Evolutionary conservation across 2,797 vertebrate species (phyloP).

Genomic region (Halcyon smyrnensis): DNA sequence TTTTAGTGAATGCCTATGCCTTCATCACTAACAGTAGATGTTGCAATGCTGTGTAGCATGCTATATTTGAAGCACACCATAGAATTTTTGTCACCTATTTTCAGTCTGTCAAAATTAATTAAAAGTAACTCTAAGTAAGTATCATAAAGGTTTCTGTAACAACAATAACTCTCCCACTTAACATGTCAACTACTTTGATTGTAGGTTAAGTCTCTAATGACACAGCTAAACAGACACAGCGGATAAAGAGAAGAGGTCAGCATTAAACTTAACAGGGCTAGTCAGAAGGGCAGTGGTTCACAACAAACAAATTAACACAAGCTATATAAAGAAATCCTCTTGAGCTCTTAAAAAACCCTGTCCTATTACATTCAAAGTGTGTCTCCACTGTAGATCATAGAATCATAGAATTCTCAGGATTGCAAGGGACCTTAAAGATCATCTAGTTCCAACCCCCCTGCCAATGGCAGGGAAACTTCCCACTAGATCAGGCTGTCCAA

Average conservation of each 20-base stretch:
- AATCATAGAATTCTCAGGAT: no score
- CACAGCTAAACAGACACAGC: background rate
- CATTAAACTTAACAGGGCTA: background rate
- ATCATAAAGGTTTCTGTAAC: background rate
- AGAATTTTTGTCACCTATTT: background rate
- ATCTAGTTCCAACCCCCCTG: no score
- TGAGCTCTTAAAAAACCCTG: background rate
- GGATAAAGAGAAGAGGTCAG: background rate
- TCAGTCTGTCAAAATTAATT: background rate
- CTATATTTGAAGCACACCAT: background rate
- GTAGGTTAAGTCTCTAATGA: background rate
- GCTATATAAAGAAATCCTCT: background rate
- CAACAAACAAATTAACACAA: background rate
- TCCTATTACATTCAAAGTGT: background rate
- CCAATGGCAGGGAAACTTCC: no score
- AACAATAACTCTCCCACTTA: background rate
- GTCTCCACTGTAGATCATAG: background rate
- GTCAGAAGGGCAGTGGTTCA: background rate
- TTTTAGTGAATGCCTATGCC: background rate
- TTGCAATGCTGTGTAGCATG: background rate
- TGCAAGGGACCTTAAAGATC: no score
- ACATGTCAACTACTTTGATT: background rate
- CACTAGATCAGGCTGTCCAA: no score
- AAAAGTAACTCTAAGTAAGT: background rate
- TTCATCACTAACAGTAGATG: background rate